Percentiles rank a stretch among this genome's conserved stretches.
Evolutionary conservation across 2,888 invertebrate species (phyloP).

Genomic region (Beris morrisii): DNA sequence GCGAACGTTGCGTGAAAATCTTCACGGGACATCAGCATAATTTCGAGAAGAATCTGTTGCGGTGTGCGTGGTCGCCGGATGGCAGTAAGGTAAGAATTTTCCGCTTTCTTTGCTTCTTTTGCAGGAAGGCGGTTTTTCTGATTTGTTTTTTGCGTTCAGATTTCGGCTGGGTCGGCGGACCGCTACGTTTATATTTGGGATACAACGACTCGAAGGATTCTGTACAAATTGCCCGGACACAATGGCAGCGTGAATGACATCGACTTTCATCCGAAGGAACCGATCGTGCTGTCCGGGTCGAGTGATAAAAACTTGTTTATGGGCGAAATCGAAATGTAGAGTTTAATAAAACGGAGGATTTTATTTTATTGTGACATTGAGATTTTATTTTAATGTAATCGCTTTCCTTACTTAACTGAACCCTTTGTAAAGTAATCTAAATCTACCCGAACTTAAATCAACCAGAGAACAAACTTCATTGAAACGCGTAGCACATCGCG

Average conservation of each 20-base stretch:
- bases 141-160: constrained; percentile 50
- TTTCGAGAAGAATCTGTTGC: constrained; percentile 94
- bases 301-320: constrained; percentile 95
- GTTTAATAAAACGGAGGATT: constrained; percentile 33
- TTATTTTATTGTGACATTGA: constrained; percentile 7
- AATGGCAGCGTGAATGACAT: constrained; percentile 96
- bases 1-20: constrained; percentile 90
- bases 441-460: too few relatives aligned
- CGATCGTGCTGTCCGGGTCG: constrained; percentile 89
- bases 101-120: background rate
- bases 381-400: background rate
- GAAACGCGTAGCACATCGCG: too few relatives aligned
- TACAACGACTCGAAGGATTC: constrained; percentile 83
- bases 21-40: constrained; percentile 94
- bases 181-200: constrained; percentile 97
- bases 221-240: constrained; percentile 97
- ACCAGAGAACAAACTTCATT: too few relatives aligned
- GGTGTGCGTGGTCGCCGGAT: constrained; percentile 92
- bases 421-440: too few relatives aligned
- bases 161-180: constrained; percentile 87
- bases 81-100: constrained; percentile 72
- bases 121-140: constrained; percentile 38
- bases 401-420: background rate
- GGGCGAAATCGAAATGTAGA: constrained; percentile 81
- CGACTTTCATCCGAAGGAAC: constrained; percentile 92